Evolutionary conservation across 2,797 vertebrate genomes (phyloP), one percentile per base, ranked within the genome.

Genomic region (Microchirus variegatus): DNA sequence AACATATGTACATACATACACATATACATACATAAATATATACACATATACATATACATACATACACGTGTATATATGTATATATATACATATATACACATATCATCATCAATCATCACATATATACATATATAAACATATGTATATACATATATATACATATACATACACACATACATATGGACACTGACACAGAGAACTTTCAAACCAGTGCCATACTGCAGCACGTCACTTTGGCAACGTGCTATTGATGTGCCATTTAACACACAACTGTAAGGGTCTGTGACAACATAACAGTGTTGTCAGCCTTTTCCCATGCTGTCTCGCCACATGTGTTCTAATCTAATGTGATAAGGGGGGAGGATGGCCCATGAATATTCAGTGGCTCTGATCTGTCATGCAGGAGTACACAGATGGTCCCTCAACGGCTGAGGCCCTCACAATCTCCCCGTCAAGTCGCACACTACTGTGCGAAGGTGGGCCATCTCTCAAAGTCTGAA

Each of bases 361-460:
- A 78, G 83, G 84, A 83, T 80, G 86, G 81, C 0, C 63, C 80
- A 93, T 93, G 92, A 92, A 94, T 94, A 94, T 94, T 94, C 92
- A 93, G 87, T 52, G 82, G 73, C 64, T 81, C 67, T 84, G 87
- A 89, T 87, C 87, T 80, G 89, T 81, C 83, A 82, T 72, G 87
- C 90, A 78, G 84, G 73, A 74, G 79, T 72, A 87, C 90, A 87
- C 93, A 94, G 92, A 93, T 93, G 92, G 91, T 86, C 86, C 89
- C 84, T 83, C 77, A 81, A 89, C 86, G 83, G 87, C 83, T 85
- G 81, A 91, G 84, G 91, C 86, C 86, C 85, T 87, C 78, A 78
- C 69, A 85, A 83, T 82, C 85, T 70, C 71, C 86, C 77, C 67
- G 67, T 77, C 59, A 70, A 75, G 82, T 86, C 81, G 70, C 62